These are phyloP conservation scores for Ranitomeya imitator DNA, from an alignment of 2,113 vertebrate species.

Conservation along the genomic window DNA sequence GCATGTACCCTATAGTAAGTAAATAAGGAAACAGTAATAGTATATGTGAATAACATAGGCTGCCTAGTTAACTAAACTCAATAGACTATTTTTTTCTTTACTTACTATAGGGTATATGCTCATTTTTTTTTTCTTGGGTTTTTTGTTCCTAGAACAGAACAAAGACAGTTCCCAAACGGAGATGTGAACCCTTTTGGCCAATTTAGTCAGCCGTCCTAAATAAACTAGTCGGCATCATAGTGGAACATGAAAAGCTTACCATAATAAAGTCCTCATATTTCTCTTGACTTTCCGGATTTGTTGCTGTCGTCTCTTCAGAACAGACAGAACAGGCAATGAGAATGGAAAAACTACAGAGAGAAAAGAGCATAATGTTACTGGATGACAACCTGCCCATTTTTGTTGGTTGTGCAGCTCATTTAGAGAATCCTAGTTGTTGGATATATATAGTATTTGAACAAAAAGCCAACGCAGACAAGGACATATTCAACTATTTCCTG, in stretches of 20 bases:
- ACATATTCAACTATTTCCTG: slow-evolving; percentile 60
- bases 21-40: no score
- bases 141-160: no score
- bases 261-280: slow-evolving; percentile 62
- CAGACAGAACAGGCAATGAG: slow-evolving; percentile 65
- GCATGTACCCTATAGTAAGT: no score
- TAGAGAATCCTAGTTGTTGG: slow-evolving; percentile 55
- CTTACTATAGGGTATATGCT: no score
- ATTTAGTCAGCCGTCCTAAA: no score
- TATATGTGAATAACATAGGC: no score
- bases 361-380: slow-evolving; percentile 64
- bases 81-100: no score
- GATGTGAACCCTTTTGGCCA: no score
- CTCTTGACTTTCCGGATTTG: slow-evolving; percentile 64
- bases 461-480: slow-evolving; percentile 56
- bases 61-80: no score
- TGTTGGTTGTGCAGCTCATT: slow-evolving; percentile 56
- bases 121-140: no score
- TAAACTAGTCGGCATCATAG: background rate
- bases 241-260: slow-evolving; percentile 66
- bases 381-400: slow-evolving; percentile 69
- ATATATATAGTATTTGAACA: slow-evolving; percentile 69
- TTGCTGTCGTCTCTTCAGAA: slow-evolving; percentile 62
- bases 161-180: no score
- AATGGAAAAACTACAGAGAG: slow-evolving; percentile 63